Conservation (phyloP, 2,888 invertebrate genomes). For the Apocheima hispidaria region DNA sequence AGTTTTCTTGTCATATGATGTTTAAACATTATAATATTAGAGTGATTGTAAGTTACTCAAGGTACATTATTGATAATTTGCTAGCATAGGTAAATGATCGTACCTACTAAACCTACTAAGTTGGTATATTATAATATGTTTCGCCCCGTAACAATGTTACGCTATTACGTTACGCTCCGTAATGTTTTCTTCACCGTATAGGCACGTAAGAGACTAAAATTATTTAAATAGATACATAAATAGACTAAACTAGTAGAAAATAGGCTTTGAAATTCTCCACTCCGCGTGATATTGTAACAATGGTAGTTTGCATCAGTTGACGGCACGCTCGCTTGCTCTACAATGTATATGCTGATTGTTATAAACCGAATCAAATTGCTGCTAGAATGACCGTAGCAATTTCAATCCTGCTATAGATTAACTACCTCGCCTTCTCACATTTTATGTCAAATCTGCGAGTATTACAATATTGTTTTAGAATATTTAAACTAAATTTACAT, state of each 20-base stretch:
- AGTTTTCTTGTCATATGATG: too few species aligned
- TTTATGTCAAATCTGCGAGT: background rate
- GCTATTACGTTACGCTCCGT: too few species aligned
- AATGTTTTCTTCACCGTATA: background rate
- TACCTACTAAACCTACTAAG: background rate
- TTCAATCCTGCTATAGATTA: slow-evolving; percentile 8
- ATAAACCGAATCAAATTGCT: slow-evolving; percentile 20
- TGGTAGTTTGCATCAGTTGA: slow-evolving; percentile 23
- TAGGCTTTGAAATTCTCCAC: slow-evolving; percentile 6
- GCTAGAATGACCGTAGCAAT: slow-evolving; percentile 9
- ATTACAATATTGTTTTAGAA: background rate
- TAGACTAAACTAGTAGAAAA: slow-evolving; percentile 5
- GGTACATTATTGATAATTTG: background rate
- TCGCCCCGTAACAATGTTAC: too few species aligned
- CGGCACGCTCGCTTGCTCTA: slow-evolving; percentile 23
- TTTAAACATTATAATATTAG: background rate
- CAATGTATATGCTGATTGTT: slow-evolving; percentile 18
- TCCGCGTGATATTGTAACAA: slow-evolving; percentile 22
- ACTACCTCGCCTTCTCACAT: background rate
- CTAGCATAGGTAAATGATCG: background rate
- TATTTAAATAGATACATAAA: background rate
- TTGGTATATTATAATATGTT: too few species aligned
- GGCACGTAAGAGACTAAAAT: background rate
- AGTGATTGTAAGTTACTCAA: background rate
- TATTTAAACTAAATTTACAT: slow-evolving; percentile 1